Percentiles rank a stretch among this genome's conserved stretches.
phyloP scores from a whole-genome alignment of 2,888 invertebrate genomes.

The Folsomia candida region DNA sequence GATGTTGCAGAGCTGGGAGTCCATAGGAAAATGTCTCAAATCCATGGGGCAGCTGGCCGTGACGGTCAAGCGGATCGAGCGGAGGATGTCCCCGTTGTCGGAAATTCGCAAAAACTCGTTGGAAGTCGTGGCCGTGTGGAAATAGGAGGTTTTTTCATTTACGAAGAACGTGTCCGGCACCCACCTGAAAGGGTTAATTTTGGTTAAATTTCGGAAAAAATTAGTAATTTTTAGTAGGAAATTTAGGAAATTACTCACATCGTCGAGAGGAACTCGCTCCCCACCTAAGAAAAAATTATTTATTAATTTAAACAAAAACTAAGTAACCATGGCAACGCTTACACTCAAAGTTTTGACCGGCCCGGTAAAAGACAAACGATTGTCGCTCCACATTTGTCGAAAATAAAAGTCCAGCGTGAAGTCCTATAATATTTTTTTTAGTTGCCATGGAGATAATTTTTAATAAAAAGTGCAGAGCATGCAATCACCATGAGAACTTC shows the following conservation, averaged over 20 bases:
- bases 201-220: not conserved
- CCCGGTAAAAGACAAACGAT: not conserved
- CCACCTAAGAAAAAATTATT: not conserved
- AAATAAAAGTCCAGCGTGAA: not conserved
- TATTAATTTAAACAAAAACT: too few species aligned
- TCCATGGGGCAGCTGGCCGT: slow-evolving; percentile 96
- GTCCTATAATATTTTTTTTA: too few species aligned
- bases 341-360: not conserved
- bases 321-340: too few species aligned
- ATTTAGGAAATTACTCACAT: not conserved
- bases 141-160: slow-evolving; percentile 99
- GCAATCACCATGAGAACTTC: slow-evolving; percentile 99
- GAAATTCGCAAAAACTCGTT: slow-evolving; percentile 98
- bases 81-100: slow-evolving; percentile 88
- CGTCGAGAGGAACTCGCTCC: not conserved
- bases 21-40: slow-evolving; percentile 94
- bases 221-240: not conserved
- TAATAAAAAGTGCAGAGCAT: too few species aligned
- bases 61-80: slow-evolving; percentile 87
- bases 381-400: not conserved
- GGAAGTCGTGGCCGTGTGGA: slow-evolving; percentile 98
- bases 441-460: too few species aligned
- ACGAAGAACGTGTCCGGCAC: slow-evolving; percentile 99
- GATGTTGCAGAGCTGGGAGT: slow-evolving; percentile 89
- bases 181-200: slow-evolving; percentile 68